These are phyloP conservation scores for Euwallacea similis DNA, from an alignment of 1,140 invertebrate species.

Conservation along the genomic window DNA sequence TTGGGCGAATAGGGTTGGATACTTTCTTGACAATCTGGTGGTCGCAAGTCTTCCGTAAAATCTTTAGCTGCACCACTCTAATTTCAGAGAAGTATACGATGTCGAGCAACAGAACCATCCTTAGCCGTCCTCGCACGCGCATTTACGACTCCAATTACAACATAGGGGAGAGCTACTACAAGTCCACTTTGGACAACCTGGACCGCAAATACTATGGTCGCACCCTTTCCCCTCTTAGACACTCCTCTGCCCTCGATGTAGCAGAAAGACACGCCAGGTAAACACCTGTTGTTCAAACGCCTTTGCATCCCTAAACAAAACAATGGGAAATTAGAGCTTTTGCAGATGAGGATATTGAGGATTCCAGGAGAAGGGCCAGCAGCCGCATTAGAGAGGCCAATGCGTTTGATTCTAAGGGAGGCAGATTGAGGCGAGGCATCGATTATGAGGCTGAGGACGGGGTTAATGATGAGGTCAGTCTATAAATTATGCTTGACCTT, in stretches of 20 bases:
- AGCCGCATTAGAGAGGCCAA: slow-evolving; percentile 48
- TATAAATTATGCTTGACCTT: not conserved
- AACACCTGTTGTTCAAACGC: not conserved
- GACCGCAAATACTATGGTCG: slow-evolving; percentile 68
- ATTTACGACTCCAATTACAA: slow-evolving; percentile 81
- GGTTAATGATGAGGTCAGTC: slow-evolving; percentile 50
- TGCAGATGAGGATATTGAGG: slow-evolving; percentile 55
- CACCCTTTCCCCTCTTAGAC: slow-evolving; percentile 54
- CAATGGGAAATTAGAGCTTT: slow-evolving; percentile 50
- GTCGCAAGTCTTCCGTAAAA: no score
- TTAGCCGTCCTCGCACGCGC: slow-evolving; percentile 66
- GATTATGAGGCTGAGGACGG: slow-evolving; percentile 47
- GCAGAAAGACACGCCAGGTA: slow-evolving; percentile 55
- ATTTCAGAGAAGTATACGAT: slow-evolving; percentile 13
- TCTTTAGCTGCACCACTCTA: no score
- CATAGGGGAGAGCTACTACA: slow-evolving; percentile 77
- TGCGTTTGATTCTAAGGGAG: slow-evolving; percentile 49
- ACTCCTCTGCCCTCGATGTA: slow-evolving; percentile 52
- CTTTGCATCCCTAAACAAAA: not conserved
- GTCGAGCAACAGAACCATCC: slow-evolving; percentile 42
- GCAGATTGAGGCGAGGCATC: slow-evolving; percentile 39
- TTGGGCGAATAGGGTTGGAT: no score
- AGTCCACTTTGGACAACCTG: slow-evolving; percentile 70
- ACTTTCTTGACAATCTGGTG: no score
- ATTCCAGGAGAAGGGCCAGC: slow-evolving; percentile 48